Conservation (phyloP, 2,797 vertebrate genomes). For the Thalassophryne amazonica region DNA sequence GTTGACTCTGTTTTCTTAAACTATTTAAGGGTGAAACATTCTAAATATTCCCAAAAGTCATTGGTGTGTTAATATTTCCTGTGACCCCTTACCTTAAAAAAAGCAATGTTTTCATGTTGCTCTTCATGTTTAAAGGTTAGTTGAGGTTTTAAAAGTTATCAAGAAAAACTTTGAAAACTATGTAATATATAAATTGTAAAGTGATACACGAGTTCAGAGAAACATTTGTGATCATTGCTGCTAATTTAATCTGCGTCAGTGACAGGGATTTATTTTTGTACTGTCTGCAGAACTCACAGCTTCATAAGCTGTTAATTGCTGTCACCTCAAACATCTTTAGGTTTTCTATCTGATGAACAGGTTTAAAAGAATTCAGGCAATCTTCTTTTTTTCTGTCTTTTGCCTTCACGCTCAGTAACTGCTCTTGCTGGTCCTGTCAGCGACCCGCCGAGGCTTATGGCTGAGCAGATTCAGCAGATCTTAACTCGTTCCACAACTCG, state of each 20-base stretch:
- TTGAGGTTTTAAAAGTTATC: too few relatives aligned
- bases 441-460: conserved; percentile 59
- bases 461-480: conserved; percentile 78
- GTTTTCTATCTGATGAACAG: conserved; percentile 53
- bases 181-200: neutral
- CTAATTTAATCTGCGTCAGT: conserved; percentile 20
- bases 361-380: conserved; percentile 35
- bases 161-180: too few relatives aligned
- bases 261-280: conserved; percentile 26
- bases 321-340: conserved; percentile 34
- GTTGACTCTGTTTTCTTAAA: too few relatives aligned
- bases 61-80: too few relatives aligned
- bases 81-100: too few relatives aligned
- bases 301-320: conserved; percentile 49
- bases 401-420: conserved; percentile 19
- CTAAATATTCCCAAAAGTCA: too few relatives aligned
- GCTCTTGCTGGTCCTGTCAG: conserved; percentile 43
- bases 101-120: too few relatives aligned
- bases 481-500: conserved; percentile 73
- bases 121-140: too few relatives aligned
- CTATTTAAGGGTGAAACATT: too few relatives aligned
- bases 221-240: conserved; percentile 23
- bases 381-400: conserved; percentile 11
- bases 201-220: conserved; percentile 16
- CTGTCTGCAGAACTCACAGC: conserved; percentile 31